These are phyloP conservation scores for Rhopalosiphum maidis DNA, from an alignment of 1,140 invertebrate species.

Conservation along the genomic window DNA sequence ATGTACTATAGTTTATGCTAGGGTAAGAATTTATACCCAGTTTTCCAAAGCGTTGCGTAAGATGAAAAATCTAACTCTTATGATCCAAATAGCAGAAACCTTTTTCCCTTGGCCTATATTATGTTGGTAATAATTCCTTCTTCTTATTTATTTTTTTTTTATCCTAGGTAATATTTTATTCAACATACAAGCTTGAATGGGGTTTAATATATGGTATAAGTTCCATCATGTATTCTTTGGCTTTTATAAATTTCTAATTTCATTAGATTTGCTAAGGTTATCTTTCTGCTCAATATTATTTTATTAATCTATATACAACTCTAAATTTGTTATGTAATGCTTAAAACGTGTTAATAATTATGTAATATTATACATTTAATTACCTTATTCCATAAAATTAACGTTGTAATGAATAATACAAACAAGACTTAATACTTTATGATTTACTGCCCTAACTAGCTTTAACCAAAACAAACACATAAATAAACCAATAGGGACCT, in stretches of 20 bases:
- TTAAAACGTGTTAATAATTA: conserved; percentile 8
- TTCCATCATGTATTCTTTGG: not conserved
- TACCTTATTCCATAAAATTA: not conserved
- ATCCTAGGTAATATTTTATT: not conserved
- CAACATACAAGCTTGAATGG: not conserved
- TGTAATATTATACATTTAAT: not conserved
- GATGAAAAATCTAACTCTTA: not conserved
- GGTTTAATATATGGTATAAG: not conserved
- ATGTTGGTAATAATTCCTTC: not conserved
- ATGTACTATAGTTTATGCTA: not conserved
- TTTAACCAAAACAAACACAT: not conserved
- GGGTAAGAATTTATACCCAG: not conserved
- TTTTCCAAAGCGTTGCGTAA: not conserved
- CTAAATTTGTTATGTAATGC: not conserved
- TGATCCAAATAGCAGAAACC: not conserved
- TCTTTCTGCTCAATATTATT: not conserved
- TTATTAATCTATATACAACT: not conserved
- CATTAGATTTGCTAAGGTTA: not conserved
- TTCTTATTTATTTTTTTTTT: not conserved
- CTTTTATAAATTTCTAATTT: not conserved
- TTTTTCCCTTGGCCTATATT: not conserved
- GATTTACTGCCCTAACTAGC: not conserved
- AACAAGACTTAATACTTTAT: not conserved
- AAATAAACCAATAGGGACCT: not conserved
- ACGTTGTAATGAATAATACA: not conserved